A percentile compares a stretch with the other conserved stretches of the same genome.
These are phyloP conservation scores for Saccostrea echinata DNA, from an alignment of 1,140 invertebrate genomes.

Conservation along the genomic window DNA sequence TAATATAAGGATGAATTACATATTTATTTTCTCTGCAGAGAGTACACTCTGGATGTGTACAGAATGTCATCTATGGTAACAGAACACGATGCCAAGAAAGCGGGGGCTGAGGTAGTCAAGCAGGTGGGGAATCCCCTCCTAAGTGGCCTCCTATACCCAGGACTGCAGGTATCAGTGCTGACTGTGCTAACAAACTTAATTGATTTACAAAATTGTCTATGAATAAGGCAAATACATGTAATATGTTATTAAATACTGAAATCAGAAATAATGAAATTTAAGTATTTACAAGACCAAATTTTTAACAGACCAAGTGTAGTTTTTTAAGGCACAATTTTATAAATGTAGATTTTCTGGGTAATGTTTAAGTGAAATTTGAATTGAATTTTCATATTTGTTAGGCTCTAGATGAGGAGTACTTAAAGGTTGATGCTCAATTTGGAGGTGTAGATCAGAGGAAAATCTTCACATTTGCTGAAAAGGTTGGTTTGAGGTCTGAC, in stretches of 20 bases:
- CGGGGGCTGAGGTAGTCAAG: slow-evolving; percentile 99
- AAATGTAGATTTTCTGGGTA: background rate
- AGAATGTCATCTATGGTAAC: slow-evolving; percentile 94
- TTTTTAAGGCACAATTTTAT: background rate
- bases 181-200: no score
- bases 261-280: no score
- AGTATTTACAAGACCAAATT: no score
- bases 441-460: slow-evolving; percentile 99
- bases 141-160: slow-evolving; percentile 96
- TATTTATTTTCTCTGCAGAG: slow-evolving; percentile 82
- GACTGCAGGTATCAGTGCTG: slow-evolving; percentile 84
- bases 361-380: background rate
- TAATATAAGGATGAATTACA: no score
- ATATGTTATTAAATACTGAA: no score
- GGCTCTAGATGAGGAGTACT: slow-evolving; percentile 98
- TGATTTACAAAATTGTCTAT: no score
- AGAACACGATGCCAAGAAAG: slow-evolving; percentile 99
- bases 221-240: no score
- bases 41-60: slow-evolving; percentile 99
- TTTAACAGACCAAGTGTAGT: background rate
- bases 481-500: no score
- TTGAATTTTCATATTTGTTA: slow-evolving; percentile 76
- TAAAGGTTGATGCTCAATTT: slow-evolving; percentile 99
- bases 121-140: slow-evolving; percentile 97
- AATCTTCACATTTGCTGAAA: slow-evolving; percentile 99